Evolutionary conservation across 2,797 vertebrate species (phyloP).

Genomic region (Falco peregrinus): DNA sequence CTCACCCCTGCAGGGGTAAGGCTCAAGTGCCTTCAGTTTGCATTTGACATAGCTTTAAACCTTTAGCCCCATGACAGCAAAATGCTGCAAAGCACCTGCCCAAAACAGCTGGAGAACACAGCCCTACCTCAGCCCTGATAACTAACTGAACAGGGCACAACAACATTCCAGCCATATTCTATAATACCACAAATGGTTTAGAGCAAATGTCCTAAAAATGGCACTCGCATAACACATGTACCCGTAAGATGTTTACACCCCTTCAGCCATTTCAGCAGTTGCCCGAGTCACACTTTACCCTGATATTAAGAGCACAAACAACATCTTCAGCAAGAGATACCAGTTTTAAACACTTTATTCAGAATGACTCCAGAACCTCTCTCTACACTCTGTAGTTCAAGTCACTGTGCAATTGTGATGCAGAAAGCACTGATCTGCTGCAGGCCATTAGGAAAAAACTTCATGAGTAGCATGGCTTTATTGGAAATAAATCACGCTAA

Average conservation of each 20-base stretch:
- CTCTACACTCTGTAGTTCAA: neutral
- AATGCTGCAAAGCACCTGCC: neutral
- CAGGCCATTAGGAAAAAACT: constrained; percentile 1
- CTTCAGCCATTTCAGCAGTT: neutral
- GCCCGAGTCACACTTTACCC: rapidly evolving
- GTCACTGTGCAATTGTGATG: neutral
- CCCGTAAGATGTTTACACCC: rapidly evolving
- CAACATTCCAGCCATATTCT: neutral
- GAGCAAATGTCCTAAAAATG: neutral
- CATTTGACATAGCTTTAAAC: neutral
- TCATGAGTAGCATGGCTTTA: constrained; percentile 49
- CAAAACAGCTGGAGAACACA: neutral
- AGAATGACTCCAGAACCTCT: neutral
- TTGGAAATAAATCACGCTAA: constrained; percentile 55
- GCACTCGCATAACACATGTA: neutral
- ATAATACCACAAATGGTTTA: rapidly evolving
- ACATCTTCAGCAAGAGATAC: neutral
- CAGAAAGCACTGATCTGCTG: constrained; percentile 10
- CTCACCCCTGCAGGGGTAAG: neutral
- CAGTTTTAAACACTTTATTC: constrained; percentile 32
- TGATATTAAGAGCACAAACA: neutral
- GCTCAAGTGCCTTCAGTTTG: no score
- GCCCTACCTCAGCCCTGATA: neutral
- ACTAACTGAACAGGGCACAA: neutral
- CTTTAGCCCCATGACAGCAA: no score